Evolutionary conservation across 2,888 invertebrate genomes (phyloP), one percentile per base, ranked within the genome.

Genomic region (Timandra comae): DNA sequence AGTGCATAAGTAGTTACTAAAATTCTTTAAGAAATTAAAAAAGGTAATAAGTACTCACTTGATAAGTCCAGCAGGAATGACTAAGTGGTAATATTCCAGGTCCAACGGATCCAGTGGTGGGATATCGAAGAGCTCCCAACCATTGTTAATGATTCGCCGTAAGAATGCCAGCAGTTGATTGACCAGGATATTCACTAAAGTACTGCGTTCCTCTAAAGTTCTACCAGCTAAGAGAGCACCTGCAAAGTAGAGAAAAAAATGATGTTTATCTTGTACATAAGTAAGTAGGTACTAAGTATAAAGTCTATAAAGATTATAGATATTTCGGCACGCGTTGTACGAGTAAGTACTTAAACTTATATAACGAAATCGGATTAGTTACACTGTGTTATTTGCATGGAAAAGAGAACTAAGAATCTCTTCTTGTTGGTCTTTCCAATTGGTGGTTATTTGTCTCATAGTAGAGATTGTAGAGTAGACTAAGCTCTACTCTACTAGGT

Each of bases 101-200:
- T 50, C 35, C 0, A 80, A 53, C 5, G 82, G 82, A 43, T 84
- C 82, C 8, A 84, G 51, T 0, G 66, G 67, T 0, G 80, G 80
- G 3, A 71, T 29, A 0, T 62, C 68, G 13, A 77, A 57, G 33
- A 71, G 3, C 0, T 0, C 1, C 0, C 73, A 74, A 1, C 82
- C 82, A 34, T 74, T 61, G 32, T 63, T 70, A 43, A 84, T 71
- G 16, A 81, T 3, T 13, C 9, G 11, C 3, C 80, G 70, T 2
- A 84, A 0, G 41, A 57, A 67, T 0, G 45, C 41, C 26, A 79
- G 47, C n/a, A 77, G 33, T 42, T 71, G 72, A 3, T 63, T 53
- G 24, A 80, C 52, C 20, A 82, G 46, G 0, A 49, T 30, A 38
- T 81, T 75, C 7, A 77, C 49, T 3, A 77, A 27, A 9, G 69